Base-by-base conservation (phyloP, 2,797 vertebrate genomes). In the Falco biarmicus region DNA sequence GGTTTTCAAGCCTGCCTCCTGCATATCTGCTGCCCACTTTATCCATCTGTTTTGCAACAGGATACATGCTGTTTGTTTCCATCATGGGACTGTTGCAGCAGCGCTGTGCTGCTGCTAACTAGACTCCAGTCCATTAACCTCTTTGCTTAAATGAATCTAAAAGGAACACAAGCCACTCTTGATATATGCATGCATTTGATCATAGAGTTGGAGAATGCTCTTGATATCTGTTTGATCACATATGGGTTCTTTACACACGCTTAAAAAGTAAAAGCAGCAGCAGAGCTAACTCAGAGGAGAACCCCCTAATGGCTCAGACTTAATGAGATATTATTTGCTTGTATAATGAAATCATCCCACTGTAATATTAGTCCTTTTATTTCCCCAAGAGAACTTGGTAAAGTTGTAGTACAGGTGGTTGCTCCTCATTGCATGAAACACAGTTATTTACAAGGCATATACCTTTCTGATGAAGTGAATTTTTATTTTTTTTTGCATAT, bases 201-300 rank as follows among this genome's bases (percentile, higher is more conserved):
- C 83, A 73, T 1, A 66, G 69, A 39, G 13, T 63, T 82, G 45
- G 39, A 87, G 31, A 84, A 86, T 60, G 34, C 53, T 85, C 60
- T 87, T 65, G n/a, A 19, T 65, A 70, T 9, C 68, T 91, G 3
- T 91, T 95, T 93, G 81, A 88, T 97, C 93, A 34, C 43, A n/a
- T 50, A 41, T 26, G 19, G 20, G 9, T 53, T 95, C 71, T 87
- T 89, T 31, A 61, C 17, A n/a, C 11, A 34, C 32, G 60, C 74
- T 76, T 70, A 77, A 68, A 87, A 93, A 88, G 26, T 50, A 92
- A 84, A 96, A 91, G 32, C 51, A 87, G 60, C 57, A 83, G 45
- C 63, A 79, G 39, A 61, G 28, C 32, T 73, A 84, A 65, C 54
- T 93, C 69, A 84, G 50, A 90, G 53, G n/a, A 90, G 32, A 81